Conservation (phyloP, 2,888 invertebrate species). For the Hanleya hanleyi region DNA sequence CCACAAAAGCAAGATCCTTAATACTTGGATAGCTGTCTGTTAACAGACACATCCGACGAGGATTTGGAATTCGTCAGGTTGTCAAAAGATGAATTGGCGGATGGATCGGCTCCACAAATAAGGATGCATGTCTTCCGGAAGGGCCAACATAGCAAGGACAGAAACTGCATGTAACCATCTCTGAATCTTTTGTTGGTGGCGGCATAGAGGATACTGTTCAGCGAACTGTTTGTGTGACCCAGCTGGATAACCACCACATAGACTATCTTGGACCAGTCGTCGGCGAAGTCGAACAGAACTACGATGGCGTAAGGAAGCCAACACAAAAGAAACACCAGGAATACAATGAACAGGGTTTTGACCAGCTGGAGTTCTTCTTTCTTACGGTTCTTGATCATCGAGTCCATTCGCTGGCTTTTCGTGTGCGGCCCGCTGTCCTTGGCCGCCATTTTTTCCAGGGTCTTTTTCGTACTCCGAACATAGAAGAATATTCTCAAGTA, state of each 20-base stretch:
- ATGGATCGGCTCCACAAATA: not conserved
- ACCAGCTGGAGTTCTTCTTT: not conserved
- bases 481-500: slow-evolving; percentile 8
- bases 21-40: too few species aligned
- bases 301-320: slow-evolving; percentile 9
- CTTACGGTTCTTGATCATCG: not conserved
- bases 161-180: not conserved
- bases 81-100: not conserved
- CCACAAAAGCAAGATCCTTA: too few species aligned
- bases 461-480: not conserved
- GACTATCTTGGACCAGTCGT: not conserved
- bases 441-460: not conserved
- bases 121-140: not conserved
- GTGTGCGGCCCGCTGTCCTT: not conserved
- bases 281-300: not conserved
- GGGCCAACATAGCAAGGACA: not conserved
- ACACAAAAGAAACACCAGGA: not conserved
- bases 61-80: too few species aligned
- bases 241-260: slow-evolving; percentile 6
- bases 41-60: too few species aligned
- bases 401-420: not conserved
- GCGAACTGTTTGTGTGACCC: slow-evolving; percentile 5
- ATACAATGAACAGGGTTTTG: slow-evolving; percentile 2
- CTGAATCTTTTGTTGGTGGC: slow-evolving; percentile 7
- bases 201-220: slow-evolving; percentile 10